Conservation (phyloP, 2,113 vertebrate species). For the Poeciliopsis retropinna region DNA sequence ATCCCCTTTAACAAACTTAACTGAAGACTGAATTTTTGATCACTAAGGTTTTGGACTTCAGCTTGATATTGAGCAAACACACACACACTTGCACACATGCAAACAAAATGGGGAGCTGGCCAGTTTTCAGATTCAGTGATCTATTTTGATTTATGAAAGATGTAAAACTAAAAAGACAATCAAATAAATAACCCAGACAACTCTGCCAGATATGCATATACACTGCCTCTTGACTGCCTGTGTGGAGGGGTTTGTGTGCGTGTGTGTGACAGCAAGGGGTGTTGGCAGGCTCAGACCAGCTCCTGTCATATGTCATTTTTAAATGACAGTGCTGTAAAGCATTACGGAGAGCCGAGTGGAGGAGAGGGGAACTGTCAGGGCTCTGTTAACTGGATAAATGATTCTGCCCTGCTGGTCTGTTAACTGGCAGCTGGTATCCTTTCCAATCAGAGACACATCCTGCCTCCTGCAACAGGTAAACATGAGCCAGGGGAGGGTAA, state of each 20-base stretch:
- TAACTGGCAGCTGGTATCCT: conserved; percentile 57
- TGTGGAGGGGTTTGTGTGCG: neutral
- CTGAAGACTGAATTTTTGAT: neutral
- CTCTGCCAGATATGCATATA: conserved; percentile 7
- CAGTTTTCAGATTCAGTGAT: conserved; percentile 28
- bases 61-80: too few relatives aligned
- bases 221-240: conserved; percentile 38
- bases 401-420: conserved; percentile 57
- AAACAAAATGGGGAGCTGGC: neutral
- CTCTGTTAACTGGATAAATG: conserved; percentile 73
- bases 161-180: conserved; percentile 64
- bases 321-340: conserved; percentile 76
- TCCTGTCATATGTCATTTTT: conserved; percentile 73
- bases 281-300: conserved; percentile 49
- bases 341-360: conserved; percentile 58
- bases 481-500: neutral
- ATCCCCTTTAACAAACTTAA: neutral
- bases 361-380: conserved; percentile 65
- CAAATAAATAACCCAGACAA: conserved; percentile 69
- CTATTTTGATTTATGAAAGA: conserved; percentile 64
- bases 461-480: conserved; percentile 61
- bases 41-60: too few relatives aligned
- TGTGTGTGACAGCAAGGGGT: conserved; percentile 28
- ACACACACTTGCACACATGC: neutral
- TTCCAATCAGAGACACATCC: conserved; percentile 58